A percentile compares a stretch with the other conserved stretches of the same genome.
Evolutionary conservation across 2,113 vertebrate species (phyloP).

Genomic region (Scopus umbretta): DNA sequence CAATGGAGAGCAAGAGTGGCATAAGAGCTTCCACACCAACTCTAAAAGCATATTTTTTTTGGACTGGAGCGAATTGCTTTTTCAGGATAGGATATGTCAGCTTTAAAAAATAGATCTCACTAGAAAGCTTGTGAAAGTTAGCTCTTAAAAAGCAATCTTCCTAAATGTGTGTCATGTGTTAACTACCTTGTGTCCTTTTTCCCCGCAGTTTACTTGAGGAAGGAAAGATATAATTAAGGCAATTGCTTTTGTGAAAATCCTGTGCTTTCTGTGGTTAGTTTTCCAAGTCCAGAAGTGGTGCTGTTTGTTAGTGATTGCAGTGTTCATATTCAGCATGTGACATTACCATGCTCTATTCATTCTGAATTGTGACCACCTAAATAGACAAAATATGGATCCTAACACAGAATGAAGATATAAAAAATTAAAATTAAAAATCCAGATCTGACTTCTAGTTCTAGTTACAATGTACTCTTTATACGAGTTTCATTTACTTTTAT

Average conservation of each 20-base stretch:
- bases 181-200: not conserved
- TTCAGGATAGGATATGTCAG: not conserved
- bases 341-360: not conserved
- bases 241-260: not conserved
- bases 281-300: not conserved
- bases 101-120: not conserved
- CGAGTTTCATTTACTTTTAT: not conserved
- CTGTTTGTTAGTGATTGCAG: not conserved
- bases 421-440: not conserved
- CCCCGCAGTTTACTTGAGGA: not conserved
- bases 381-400: not conserved
- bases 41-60: not conserved
- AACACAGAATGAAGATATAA: not conserved
- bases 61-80: not conserved
- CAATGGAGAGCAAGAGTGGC: not conserved
- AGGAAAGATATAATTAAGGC: not conserved
- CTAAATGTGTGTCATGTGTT: not conserved
- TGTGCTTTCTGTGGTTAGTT: not conserved
- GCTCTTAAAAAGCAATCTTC: not conserved
- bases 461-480: not conserved
- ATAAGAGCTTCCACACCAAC: not conserved
- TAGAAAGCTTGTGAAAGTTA: not conserved
- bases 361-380: not conserved
- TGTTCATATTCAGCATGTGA: not conserved
- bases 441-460: not conserved